These are phyloP conservation scores for Melanostigma gelatinosum DNA, from an alignment of 2,113 vertebrate genomes.

Conservation along the genomic window DNA sequence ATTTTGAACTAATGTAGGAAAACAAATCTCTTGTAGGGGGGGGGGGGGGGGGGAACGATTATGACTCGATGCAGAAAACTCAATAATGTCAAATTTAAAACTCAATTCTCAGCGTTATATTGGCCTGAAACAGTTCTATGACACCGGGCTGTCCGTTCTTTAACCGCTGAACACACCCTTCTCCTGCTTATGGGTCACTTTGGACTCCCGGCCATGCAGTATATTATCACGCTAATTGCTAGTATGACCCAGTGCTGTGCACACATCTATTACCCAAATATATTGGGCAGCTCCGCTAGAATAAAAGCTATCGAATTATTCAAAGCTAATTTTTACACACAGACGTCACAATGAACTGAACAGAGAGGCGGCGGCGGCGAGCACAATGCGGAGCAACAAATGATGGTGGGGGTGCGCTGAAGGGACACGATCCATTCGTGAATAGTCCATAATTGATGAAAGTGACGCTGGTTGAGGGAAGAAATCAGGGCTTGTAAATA, in stretches of 20 bases:
- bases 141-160: too few relatives aligned
- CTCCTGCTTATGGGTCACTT: conserved; percentile 37
- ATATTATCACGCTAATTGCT: conserved; percentile 59
- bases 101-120: too few relatives aligned
- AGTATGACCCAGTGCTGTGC: conserved; percentile 33
- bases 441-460: conserved; percentile 66
- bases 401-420: conserved; percentile 20
- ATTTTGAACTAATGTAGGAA: background rate
- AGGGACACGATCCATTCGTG: conserved; percentile 55
- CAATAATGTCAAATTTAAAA: too few relatives aligned
- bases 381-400: conserved; percentile 21
- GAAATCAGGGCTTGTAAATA: conserved; percentile 48
- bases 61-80: too few relatives aligned
- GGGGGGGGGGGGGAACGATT: too few relatives aligned
- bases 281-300: conserved; percentile 7
- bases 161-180: conserved; percentile 1
- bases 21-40: too few relatives aligned
- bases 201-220: conserved; percentile 35
- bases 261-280: conserved; percentile 53
- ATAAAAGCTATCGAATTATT: conserved; percentile 44
- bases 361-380: conserved; percentile 3
- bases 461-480: conserved; percentile 41
- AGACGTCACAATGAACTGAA: conserved; percentile 25
- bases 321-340: conserved; percentile 41
- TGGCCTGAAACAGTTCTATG: too few relatives aligned